Evolutionary conservation across 2,113 vertebrate genomes (phyloP).

Genomic region (Brachirus orientalis): DNA sequence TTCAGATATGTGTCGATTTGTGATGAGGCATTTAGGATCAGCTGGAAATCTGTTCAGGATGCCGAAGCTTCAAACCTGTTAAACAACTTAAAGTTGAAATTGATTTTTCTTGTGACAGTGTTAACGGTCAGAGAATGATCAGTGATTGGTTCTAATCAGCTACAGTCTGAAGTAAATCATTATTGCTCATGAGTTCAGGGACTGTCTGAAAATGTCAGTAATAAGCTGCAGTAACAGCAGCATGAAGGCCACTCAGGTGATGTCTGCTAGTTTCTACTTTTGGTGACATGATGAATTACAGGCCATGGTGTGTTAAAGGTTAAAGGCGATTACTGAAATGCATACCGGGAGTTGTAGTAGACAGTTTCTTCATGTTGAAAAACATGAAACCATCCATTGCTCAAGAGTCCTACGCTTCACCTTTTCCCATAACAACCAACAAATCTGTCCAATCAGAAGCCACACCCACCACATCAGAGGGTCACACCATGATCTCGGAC

Average conservation of each 20-base stretch:
- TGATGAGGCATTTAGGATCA: too few relatives aligned
- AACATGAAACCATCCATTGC: too few relatives aligned
- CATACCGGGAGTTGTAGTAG: too few relatives aligned
- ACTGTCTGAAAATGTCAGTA: not conserved
- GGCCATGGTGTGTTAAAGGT: not conserved
- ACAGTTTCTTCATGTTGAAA: too few relatives aligned
- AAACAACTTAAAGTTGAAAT: not conserved
- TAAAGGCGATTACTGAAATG: not conserved
- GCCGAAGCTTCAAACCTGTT: too few relatives aligned
- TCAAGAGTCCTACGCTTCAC: too few relatives aligned
- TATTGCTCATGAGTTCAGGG: not conserved
- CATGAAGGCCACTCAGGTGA: conserved; percentile 51
- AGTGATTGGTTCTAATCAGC: not conserved
- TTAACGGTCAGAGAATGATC: not conserved
- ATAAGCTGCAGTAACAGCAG: conserved; percentile 32
- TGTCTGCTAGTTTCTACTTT: conserved; percentile 14
- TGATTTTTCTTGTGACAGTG: not conserved
- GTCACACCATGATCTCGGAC: too few relatives aligned
- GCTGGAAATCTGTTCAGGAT: too few relatives aligned
- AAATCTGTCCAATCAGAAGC: too few relatives aligned
- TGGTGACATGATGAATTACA: not conserved
- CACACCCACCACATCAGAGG: too few relatives aligned
- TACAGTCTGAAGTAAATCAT: not conserved
- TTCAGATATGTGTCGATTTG: too few relatives aligned
- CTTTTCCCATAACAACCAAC: too few relatives aligned